Evolutionary conservation across 2,113 vertebrate species (phyloP).

Genomic region (Setophaga kirtlandii): DNA sequence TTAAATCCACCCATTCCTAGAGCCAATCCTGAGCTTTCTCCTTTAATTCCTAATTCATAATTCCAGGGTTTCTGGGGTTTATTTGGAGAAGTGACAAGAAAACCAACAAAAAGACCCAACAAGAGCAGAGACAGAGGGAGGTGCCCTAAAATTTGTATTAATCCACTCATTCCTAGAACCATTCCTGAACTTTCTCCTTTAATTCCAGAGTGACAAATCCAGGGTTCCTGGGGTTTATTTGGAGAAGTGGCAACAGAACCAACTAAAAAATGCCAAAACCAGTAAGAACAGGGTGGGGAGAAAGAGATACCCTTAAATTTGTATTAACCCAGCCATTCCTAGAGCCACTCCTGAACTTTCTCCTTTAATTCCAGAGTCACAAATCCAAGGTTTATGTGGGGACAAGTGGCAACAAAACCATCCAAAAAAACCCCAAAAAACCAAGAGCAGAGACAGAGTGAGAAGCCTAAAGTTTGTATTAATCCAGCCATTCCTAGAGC

Average conservation of each 20-base stretch:
- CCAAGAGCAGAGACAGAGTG: background rate
- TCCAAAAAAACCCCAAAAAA: too few relatives aligned
- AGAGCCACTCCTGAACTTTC: slow-evolving; percentile 52
- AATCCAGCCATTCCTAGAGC: background rate
- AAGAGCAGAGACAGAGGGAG: background rate
- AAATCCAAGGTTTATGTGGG: background rate
- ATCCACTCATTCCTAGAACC: background rate
- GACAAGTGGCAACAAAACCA: background rate
- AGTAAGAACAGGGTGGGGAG: too few relatives aligned
- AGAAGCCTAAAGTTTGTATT: background rate
- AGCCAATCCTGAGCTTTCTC: background rate
- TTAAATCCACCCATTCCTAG: background rate
- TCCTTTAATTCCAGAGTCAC: slow-evolving; percentile 46
- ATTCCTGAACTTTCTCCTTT: slow-evolving; percentile 62
- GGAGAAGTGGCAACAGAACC: background rate
- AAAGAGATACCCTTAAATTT: background rate
- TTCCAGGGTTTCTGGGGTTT: background rate
- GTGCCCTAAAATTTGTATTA: background rate
- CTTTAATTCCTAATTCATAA: too few relatives aligned
- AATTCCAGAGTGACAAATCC: background rate
- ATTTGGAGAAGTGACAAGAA: too few relatives aligned
- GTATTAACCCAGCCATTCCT: background rate
- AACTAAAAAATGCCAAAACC: background rate
- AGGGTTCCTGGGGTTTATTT: background rate
- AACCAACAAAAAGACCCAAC: background rate